Evolutionary conservation across 2,113 vertebrate species (phyloP).

Genomic region (Passer domesticus): DNA sequence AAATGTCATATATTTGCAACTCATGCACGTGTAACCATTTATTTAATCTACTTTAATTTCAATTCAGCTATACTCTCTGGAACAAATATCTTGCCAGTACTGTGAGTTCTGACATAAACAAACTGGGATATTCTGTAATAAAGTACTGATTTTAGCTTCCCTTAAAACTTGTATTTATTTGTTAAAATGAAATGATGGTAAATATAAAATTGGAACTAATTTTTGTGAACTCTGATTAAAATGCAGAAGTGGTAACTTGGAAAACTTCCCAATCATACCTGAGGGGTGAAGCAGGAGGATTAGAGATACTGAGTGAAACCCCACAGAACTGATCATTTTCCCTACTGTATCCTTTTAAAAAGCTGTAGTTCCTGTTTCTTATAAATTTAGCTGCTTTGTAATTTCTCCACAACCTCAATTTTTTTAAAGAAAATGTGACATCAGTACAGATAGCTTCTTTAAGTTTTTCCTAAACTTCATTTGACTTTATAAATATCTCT

Average conservation of each 20-base stretch:
- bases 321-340: neutral
- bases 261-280: neutral
- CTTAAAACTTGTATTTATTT: neutral
- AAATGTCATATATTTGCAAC: neutral
- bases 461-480: neutral
- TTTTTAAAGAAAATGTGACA: neutral
- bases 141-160: neutral
- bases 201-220: neutral
- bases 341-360: neutral
- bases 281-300: neutral
- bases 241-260: neutral
- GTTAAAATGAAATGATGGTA: neutral
- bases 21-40: neutral
- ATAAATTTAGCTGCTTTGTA: neutral
- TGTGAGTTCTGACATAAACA: neutral
- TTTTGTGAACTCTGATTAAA: conserved; percentile 22
- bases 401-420: neutral
- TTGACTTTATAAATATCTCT: neutral
- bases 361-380: neutral
- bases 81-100: neutral
- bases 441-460: neutral
- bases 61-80: neutral
- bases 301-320: neutral
- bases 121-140: neutral
- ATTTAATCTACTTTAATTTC: neutral